Percentiles rank a stretch among this genome's conserved stretches.
Evolutionary conservation across 1,140 invertebrate species (phyloP).

Genomic region (Campoletis sonorensis): DNA sequence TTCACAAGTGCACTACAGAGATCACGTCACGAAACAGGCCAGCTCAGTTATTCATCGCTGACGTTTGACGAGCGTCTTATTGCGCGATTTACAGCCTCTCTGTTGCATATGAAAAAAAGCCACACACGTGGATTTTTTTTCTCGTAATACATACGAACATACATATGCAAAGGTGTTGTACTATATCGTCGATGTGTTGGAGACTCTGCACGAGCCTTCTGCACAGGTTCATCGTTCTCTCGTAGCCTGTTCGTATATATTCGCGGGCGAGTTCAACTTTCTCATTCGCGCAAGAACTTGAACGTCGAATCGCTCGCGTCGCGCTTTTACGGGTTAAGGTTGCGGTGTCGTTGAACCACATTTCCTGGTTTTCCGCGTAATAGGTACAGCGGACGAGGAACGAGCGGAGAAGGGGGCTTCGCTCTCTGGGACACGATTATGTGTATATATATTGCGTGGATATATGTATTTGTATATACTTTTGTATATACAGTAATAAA

Average conservation of each 20-base stretch:
- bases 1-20: background rate
- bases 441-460: background rate
- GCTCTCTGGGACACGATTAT: constrained; percentile 33
- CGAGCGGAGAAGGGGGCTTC: background rate
- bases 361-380: constrained; percentile 50
- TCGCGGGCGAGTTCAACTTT: constrained; percentile 53
- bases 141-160: background rate
- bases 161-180: constrained; percentile 27
- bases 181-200: constrained; percentile 8
- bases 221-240: constrained; percentile 50
- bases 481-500: background rate
- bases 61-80: constrained; percentile 37
- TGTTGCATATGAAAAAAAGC: constrained; percentile 39
- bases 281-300: constrained; percentile 54
- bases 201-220: background rate
- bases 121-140: constrained; percentile 9
- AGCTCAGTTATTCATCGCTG: background rate
- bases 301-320: constrained; percentile 32
- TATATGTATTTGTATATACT: background rate
- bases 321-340: constrained; percentile 55
- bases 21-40: background rate
- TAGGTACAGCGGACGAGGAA: constrained; percentile 33
- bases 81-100: constrained; percentile 48
- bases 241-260: constrained; percentile 36
- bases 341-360: constrained; percentile 57